Evolutionary conservation across 2,797 vertebrate genomes (phyloP).

Genomic region (Peromyscus melanophrys): DNA sequence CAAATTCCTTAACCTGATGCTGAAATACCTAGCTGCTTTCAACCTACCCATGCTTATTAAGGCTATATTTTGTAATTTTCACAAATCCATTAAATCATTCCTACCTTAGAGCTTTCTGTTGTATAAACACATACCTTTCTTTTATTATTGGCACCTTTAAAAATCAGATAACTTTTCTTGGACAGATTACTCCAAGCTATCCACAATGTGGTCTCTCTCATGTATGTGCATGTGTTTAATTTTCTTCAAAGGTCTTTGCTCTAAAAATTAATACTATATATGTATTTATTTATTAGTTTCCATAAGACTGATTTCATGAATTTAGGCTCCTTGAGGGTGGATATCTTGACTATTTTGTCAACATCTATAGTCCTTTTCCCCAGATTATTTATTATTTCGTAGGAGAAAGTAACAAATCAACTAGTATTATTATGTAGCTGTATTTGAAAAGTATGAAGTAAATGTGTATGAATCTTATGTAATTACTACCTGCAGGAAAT

Average conservation of each 20-base stretch:
- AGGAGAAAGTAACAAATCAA: too few species aligned
- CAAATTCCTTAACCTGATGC: neutral
- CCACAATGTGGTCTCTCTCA: neutral
- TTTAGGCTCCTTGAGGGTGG: neutral
- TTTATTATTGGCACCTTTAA: neutral
- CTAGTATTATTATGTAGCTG: neutral
- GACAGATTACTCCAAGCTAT: neutral
- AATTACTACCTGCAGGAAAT: neutral
- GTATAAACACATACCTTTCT: neutral
- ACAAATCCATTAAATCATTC: neutral
- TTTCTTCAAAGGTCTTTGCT: neutral
- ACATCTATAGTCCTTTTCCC: neutral
- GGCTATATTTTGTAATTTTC: neutral
- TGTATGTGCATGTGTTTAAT: neutral
- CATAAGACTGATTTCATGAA: neutral
- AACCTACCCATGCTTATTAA: neutral
- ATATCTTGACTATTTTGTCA: neutral
- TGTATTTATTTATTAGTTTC: neutral
- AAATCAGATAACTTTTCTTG: neutral
- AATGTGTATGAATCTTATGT: neutral
- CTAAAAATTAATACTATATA: neutral
- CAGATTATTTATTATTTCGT: neutral
- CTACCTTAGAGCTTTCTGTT: neutral
- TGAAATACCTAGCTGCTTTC: neutral
- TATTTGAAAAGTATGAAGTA: neutral